Conservation (phyloP, 1,140 invertebrate species). For the Frieseomelitta varia region DNA sequence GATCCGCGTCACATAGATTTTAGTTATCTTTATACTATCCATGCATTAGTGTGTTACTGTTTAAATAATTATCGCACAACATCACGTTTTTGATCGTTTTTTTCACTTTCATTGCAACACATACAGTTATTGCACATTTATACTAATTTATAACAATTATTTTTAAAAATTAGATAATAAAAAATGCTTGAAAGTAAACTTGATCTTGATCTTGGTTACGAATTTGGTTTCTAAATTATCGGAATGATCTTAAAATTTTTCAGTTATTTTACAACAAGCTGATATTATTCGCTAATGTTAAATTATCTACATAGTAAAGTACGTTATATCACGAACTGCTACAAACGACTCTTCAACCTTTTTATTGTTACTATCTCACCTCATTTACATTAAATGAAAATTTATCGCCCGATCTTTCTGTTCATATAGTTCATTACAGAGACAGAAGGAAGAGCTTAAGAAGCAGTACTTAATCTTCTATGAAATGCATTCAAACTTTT, state of each 20-base stretch:
- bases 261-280: neutral
- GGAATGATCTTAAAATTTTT: neutral
- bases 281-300: too few species aligned
- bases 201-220: neutral
- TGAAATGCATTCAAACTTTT: conserved; percentile 44
- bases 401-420: conserved; percentile 28
- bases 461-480: conserved; percentile 32
- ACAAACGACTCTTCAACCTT: neutral
- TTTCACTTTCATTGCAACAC: neutral
- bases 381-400: conserved; percentile 22
- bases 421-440: conserved; percentile 1
- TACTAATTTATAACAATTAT: neutral
- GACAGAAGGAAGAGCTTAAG: neutral
- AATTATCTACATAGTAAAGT: neutral
- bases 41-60: conserved; percentile 12
- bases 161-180: too few species aligned
- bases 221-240: neutral
- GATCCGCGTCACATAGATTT: conserved; percentile 50
- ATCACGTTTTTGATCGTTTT: neutral
- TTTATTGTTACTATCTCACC: neutral
- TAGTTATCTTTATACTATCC: conserved; percentile 19
- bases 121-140: neutral
- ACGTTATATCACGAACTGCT: neutral
- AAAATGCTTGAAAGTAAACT: too few species aligned
- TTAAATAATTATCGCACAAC: neutral